Conservation (phyloP, 2,888 invertebrate species). For the Junonia oenone region DNA sequence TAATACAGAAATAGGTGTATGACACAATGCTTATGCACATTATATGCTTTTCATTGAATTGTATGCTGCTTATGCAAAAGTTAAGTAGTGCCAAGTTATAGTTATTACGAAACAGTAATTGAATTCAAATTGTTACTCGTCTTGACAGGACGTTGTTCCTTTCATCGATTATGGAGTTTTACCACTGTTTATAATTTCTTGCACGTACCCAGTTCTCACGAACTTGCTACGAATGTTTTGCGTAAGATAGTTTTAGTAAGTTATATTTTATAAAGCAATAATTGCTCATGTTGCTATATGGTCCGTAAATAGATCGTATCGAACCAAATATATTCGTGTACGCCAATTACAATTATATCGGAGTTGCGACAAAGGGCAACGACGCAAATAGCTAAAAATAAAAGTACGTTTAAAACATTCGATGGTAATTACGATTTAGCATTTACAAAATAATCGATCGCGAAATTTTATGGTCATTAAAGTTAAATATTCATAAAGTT, state of each 20-base stretch:
- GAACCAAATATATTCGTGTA: background rate
- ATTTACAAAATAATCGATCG: constrained; percentile 25
- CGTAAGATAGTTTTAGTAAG: constrained; percentile 33
- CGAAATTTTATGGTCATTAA: constrained; percentile 31
- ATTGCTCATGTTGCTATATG: background rate
- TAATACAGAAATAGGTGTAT: background rate
- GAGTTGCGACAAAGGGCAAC: background rate
- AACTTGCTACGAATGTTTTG: constrained; percentile 36
- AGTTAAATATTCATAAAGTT: constrained; percentile 54
- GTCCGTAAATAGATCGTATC: constrained; percentile 5
- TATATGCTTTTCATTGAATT: constrained; percentile 10
- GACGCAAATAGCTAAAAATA: background rate
- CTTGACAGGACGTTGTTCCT: constrained; percentile 31
- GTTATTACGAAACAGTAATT: constrained; percentile 24
- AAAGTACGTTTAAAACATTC: background rate
- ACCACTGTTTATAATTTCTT: constrained; percentile 58
- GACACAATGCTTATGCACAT: constrained; percentile 6
- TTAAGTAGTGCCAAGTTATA: constrained; percentile 7
- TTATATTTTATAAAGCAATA: constrained; percentile 8
- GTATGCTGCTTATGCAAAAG: constrained; percentile 6
- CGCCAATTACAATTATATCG: background rate
- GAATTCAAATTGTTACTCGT: constrained; percentile 22
- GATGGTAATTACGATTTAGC: constrained; percentile 7
- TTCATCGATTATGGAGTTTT: constrained; percentile 35
- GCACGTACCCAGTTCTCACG: constrained; percentile 72